Base-by-base conservation (phyloP, 2,797 vertebrate species). In the Chaenodraco wilsoni region DNA sequence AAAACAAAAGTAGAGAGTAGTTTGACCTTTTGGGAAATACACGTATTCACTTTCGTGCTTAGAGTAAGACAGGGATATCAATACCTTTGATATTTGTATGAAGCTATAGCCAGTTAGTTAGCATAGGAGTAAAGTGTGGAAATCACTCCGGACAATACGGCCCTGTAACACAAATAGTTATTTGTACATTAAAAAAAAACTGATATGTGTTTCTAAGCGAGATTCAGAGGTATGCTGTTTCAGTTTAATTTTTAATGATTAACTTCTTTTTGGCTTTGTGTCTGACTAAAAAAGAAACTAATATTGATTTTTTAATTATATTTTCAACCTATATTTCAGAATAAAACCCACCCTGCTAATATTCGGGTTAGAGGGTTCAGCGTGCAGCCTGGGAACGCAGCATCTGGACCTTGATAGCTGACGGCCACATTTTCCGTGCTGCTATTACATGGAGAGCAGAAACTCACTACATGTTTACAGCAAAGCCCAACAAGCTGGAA, bases 341-440 rank as follows among this genome's bases (percentile, higher is more conserved):
- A 9, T 37, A 37, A 37, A 37, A 37, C 33, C 33, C 33, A 49
- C 57, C 65, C 44, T 64, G 80, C 78, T 81, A 77, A 80, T 72
- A 70, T 78, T 58, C 51, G 44, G 31, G 58, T 64, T 84, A 81
- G 88, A 89, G 89, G 89, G 88, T 88, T 90, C 78, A 17, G 65
- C 63, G 6, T 50, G 57, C 58, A 58, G 82, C 87, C 85, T 94
- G 94, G 88, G 94, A 95, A 93, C 48, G 67, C 70, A 72, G 69
- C 93, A 94, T 88, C 87, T 95, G 94, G 81, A 33, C 76, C 66
- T 73, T 79, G 88, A 90, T 89, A 89, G 77, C 77, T 55, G 56
- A 57, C 52, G 12, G 16, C 46, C 49, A 31, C 5, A 65, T 73
- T 86, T 78, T 74, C 63, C 73, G 19, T 48, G 23, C 54, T 55